phyloP scores from a whole-genome alignment of 2,113 vertebrate species.

The Amphiprion percula region DNA sequence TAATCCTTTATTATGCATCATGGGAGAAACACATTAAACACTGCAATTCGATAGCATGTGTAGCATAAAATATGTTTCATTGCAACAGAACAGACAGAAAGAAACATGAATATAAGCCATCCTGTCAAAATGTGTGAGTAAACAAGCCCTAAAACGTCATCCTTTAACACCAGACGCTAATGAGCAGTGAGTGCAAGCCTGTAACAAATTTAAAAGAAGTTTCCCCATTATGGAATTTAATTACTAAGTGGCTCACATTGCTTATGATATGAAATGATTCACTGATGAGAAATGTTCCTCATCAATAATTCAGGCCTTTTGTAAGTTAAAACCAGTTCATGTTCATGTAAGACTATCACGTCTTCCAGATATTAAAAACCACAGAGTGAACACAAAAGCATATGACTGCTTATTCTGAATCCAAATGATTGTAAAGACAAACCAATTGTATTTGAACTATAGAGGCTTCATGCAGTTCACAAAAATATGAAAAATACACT shows the following conservation, averaged over 20 bases:
- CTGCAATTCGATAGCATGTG: background rate
- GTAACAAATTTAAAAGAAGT: slow-evolving; percentile 4
- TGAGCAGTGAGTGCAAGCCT: slow-evolving; percentile 4
- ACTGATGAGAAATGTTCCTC: slow-evolving; percentile 26
- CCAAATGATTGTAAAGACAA: background rate
- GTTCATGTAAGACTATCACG: background rate
- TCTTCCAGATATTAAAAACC: background rate
- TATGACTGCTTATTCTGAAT: no score
- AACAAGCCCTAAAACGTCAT: background rate
- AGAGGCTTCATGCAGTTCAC: background rate
- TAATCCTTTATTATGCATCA: background rate
- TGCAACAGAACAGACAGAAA: background rate
- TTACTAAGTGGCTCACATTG: slow-evolving; percentile 15
- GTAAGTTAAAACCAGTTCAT: slow-evolving; percentile 3
- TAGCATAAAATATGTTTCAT: slow-evolving; percentile 13
- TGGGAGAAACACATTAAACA: slow-evolving; percentile 4
- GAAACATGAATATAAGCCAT: background rate
- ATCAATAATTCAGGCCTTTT: slow-evolving; percentile 40
- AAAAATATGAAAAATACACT: background rate
- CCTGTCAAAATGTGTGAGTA: background rate
- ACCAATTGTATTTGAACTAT: background rate
- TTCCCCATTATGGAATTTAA: slow-evolving; percentile 8
- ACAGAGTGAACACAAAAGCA: background rate
- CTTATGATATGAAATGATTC: slow-evolving; percentile 18
- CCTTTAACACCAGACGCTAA: slow-evolving; percentile 5